These are phyloP conservation scores for Melanotaenia duboulayi DNA, from an alignment of 2,113 vertebrate species.

Conservation along the genomic window DNA sequence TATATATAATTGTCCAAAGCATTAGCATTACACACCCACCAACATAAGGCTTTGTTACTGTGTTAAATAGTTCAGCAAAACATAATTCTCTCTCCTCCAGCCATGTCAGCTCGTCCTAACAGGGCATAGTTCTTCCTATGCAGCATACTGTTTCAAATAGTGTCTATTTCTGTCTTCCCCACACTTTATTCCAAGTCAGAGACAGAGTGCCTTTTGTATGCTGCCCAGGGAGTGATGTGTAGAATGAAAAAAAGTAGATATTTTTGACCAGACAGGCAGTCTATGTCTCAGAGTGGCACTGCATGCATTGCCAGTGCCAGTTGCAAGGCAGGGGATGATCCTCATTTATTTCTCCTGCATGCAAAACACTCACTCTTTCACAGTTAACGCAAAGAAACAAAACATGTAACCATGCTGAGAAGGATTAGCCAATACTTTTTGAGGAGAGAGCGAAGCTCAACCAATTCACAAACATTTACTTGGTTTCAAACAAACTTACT, in stretches of 20 bases:
- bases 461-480: conserved; percentile 60
- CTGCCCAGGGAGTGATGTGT: conserved; percentile 74
- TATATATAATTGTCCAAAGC: conserved; percentile 18
- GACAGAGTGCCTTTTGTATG: conserved; percentile 85
- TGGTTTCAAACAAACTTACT: conserved; percentile 81
- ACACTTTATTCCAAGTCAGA: conserved; percentile 78
- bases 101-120: conserved; percentile 70
- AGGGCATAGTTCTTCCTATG: conserved; percentile 77
- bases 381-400: conserved; percentile 55
- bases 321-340: conserved; percentile 56
- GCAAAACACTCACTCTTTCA: conserved; percentile 64
- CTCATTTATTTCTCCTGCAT: conserved; percentile 61
- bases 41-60: conserved; percentile 40
- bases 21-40: not conserved
- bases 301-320: conserved; percentile 60
- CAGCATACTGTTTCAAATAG: conserved; percentile 77
- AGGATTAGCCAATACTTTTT: conserved; percentile 52
- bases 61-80: conserved; percentile 35
- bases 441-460: conserved; percentile 28
- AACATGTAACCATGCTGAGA: conserved; percentile 33
- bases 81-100: conserved; percentile 47
- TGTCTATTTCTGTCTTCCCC: conserved; percentile 82
- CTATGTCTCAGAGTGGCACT: conserved; percentile 54
- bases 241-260: conserved; percentile 68
- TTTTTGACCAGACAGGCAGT: conserved; percentile 72